phyloP scores from a whole-genome alignment of 1,140 invertebrate species.

The Tetranychus urticae region DNA sequence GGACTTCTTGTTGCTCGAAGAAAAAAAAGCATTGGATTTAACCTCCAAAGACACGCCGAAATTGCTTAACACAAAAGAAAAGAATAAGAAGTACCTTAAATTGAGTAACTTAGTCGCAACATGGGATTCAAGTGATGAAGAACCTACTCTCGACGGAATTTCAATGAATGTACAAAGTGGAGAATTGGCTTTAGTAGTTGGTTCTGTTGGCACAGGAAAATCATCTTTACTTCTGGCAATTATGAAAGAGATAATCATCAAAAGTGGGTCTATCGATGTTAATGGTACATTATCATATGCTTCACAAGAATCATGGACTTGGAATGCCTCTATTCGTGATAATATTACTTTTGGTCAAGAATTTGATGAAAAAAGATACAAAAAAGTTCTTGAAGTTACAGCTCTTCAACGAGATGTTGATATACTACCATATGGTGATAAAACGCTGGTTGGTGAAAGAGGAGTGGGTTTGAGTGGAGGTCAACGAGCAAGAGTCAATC shows the following conservation, averaged over 20 bases:
- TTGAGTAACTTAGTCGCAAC: no score
- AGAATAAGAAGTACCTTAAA: no score
- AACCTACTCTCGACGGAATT: slow-evolving; percentile 9
- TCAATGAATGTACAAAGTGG: slow-evolving; percentile 11
- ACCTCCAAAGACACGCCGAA: no score
- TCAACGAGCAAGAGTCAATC: slow-evolving; percentile 83
- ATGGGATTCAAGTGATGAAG: background rate
- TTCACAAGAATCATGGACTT: slow-evolving; percentile 70
- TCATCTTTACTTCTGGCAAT: slow-evolving; percentile 54
- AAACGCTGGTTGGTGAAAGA: slow-evolving; percentile 15
- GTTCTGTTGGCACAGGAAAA: slow-evolving; percentile 48
- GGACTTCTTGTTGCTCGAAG: slow-evolving; percentile 2
- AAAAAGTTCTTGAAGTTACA: slow-evolving; percentile 21
- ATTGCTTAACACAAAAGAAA: no score
- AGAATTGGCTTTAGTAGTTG: slow-evolving; percentile 40
- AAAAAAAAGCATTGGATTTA: background rate
- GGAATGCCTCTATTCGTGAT: slow-evolving; percentile 24
- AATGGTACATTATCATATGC: slow-evolving; percentile 56
- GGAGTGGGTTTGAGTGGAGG: slow-evolving; percentile 82
- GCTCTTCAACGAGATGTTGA: slow-evolving; percentile 50
- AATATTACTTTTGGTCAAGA: slow-evolving; percentile 33
- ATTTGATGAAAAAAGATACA: slow-evolving; percentile 19
- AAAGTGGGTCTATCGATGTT: slow-evolving; percentile 34
- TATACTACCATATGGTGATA: slow-evolving; percentile 33
- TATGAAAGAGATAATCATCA: slow-evolving; percentile 46